Percentiles rank a stretch among this genome's conserved stretches.
phyloP scores from a whole-genome alignment of 2,113 vertebrate genomes.

The Bubo blakistoni region DNA sequence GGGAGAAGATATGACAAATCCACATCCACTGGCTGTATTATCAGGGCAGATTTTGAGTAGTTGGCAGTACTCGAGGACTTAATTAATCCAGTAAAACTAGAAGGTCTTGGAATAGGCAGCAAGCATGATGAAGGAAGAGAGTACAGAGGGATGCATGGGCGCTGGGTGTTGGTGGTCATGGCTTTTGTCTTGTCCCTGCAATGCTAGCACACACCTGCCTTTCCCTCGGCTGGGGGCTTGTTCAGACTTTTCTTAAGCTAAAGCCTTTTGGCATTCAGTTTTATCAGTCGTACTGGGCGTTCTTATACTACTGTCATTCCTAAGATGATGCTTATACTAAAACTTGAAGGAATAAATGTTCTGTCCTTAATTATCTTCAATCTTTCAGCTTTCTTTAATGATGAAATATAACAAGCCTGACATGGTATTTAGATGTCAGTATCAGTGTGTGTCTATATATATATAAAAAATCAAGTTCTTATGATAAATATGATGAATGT shows the following conservation, averaged over 20 bases:
- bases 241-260: neutral
- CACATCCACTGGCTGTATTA: neutral
- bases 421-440: neutral
- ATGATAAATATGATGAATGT: neutral
- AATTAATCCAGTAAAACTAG: neutral
- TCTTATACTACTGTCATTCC: neutral
- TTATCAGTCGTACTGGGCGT: neutral
- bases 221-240: neutral
- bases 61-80: neutral
- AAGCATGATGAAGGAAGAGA: neutral
- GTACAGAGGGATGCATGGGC: no score
- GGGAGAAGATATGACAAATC: neutral
- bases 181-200: neutral
- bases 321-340: neutral
- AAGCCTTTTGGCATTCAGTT: neutral
- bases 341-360: neutral
- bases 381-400: neutral
- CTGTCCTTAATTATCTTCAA: neutral
- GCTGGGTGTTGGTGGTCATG: fast-evolving
- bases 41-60: neutral
- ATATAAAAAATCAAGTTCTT: neutral
- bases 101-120: neutral
- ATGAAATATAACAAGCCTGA: neutral
- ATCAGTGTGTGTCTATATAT: neutral
- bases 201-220: neutral